These are phyloP conservation scores for Vanessa tameamea DNA, from an alignment of 1,140 invertebrate species.

Conservation along the genomic window DNA sequence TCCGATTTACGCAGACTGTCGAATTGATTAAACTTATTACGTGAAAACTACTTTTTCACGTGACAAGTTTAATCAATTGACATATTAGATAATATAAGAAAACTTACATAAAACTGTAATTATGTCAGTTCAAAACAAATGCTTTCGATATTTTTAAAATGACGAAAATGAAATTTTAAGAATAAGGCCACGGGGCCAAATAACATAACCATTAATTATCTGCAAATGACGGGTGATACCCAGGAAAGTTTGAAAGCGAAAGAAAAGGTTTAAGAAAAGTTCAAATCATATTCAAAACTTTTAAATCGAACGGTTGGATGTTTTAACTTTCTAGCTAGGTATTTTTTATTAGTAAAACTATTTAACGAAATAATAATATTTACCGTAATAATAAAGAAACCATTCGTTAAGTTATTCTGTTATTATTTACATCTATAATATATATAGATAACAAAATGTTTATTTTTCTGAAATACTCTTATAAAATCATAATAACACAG, in stretches of 20 bases:
- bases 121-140: too few relatives aligned
- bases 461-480: too few relatives aligned
- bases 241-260: neutral
- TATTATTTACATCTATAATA: too few relatives aligned
- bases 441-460: too few relatives aligned
- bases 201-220: constrained; percentile 2
- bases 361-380: neutral
- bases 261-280: constrained; percentile 7
- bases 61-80: too few relatives aligned
- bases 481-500: too few relatives aligned
- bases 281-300: neutral
- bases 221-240: neutral
- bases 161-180: neutral
- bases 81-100: too few relatives aligned
- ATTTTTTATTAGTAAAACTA: neutral
- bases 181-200: neutral
- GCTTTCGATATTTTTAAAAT: neutral
- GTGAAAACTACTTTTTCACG: too few relatives aligned
- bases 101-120: too few relatives aligned
- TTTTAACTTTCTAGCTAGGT: neutral
- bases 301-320: neutral
- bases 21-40: too few relatives aligned
- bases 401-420: too few relatives aligned
- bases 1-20: too few relatives aligned
- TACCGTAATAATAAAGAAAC: neutral